Conservation (phyloP, 2,888 invertebrate species). For the Allygus modestus region DNA sequence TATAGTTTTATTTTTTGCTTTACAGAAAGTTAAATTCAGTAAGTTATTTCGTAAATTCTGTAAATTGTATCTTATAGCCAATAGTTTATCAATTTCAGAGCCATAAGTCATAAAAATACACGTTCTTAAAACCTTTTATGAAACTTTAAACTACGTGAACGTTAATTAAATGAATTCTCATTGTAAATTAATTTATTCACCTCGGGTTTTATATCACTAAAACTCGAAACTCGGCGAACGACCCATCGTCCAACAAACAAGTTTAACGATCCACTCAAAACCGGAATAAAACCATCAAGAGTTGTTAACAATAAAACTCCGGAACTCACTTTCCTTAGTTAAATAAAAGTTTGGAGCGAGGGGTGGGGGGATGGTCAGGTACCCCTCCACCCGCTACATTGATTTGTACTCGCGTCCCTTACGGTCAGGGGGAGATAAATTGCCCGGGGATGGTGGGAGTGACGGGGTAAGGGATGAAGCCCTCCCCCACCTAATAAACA, state of each 20-base stretch:
- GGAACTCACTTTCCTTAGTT: conserved; percentile 37
- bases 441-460: conserved; percentile 22
- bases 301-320: conserved; percentile 46
- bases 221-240: not conserved
- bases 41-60: too few relatives aligned
- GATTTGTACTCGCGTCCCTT: conserved; percentile 50
- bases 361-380: conserved; percentile 13
- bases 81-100: too few relatives aligned
- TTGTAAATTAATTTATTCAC: too few relatives aligned
- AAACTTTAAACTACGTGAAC: too few relatives aligned
- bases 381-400: conserved; percentile 45
- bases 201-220: too few relatives aligned
- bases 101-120: too few relatives aligned
- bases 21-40: too few relatives aligned
- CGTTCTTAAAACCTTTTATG: too few relatives aligned
- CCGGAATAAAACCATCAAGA: conserved; percentile 47
- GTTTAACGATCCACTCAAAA: conserved; percentile 27
- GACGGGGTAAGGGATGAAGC: not conserved
- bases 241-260: conserved; percentile 10
- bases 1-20: too few relatives aligned
- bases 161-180: too few relatives aligned
- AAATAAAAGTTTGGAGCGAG: conserved; percentile 10
- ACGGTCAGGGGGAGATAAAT: conserved; percentile 50
- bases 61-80: too few relatives aligned
- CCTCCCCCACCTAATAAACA: conserved; percentile 58